phyloP scores from a whole-genome alignment of 2,888 invertebrate genomes.

The Mesorhabditis sp. region DNA sequence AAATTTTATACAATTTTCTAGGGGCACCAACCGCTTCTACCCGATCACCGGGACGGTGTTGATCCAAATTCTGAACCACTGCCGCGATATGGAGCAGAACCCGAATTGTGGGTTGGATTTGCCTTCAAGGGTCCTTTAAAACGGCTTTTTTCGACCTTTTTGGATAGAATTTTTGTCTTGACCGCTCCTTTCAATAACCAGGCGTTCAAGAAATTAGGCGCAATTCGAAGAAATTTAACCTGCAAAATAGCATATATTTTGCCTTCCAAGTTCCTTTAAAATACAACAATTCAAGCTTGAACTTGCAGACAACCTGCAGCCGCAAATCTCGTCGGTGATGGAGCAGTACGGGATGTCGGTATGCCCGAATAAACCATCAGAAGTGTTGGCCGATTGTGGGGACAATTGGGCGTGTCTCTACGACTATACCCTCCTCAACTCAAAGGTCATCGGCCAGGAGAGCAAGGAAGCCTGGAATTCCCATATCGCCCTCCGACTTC shows the following conservation, averaged over 20 bases:
- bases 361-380: conserved; percentile 54
- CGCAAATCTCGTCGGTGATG: conserved; percentile 42
- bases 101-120: conserved; percentile 14
- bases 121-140: background rate
- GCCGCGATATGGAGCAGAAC: conserved; percentile 39
- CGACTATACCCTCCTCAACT: conserved; percentile 48
- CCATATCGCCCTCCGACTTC: conserved; percentile 19
- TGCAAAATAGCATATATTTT: too few relatives aligned
- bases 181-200: too few relatives aligned
- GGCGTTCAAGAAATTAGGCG: too few relatives aligned
- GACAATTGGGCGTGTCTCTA: conserved; percentile 40
- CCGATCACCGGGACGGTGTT: conserved; percentile 48
- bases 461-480: conserved; percentile 31
- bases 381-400: conserved; percentile 42
- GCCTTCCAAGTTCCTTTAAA: background rate
- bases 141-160: background rate
- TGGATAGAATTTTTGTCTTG: too few relatives aligned
- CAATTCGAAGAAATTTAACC: too few relatives aligned
- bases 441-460: conserved; percentile 41
- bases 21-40: conserved; percentile 44
- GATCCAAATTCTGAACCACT: conserved; percentile 45
- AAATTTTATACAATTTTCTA: conserved; percentile 14
- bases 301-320: conserved; percentile 45
- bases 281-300: background rate
- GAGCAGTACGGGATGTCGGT: conserved; percentile 40